Conservation (phyloP, 2,888 invertebrate species). For the Bibio marci region DNA sequence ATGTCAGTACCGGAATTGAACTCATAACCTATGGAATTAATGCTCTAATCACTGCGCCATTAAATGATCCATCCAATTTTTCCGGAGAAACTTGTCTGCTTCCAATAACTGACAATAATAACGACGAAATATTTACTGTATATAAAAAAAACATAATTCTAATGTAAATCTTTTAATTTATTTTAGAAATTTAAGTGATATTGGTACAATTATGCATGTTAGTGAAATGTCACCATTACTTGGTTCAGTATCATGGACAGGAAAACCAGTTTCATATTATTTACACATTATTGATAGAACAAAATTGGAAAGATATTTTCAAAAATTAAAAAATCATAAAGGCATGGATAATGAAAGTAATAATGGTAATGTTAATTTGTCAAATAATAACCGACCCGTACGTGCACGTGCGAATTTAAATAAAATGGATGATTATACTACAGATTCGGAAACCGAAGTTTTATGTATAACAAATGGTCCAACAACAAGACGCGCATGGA, state of each 20-base stretch:
- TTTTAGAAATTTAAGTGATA: conserved; percentile 79
- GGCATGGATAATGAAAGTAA: conserved; percentile 33
- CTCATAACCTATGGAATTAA: too few relatives aligned
- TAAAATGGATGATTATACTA: background rate
- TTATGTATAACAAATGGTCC: conserved; percentile 23
- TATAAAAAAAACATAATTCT: background rate
- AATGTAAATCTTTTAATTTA: conserved; percentile 1
- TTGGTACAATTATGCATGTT: conserved; percentile 98
- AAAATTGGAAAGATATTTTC: conserved; percentile 91
- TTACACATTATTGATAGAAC: conserved; percentile 95
- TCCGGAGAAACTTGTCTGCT: too few relatives aligned
- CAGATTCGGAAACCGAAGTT: background rate
- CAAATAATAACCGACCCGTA: conserved; percentile 19
- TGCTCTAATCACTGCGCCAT: too few relatives aligned
- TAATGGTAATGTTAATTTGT: conserved; percentile 37
- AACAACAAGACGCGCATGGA: conserved; percentile 59
- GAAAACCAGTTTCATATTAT: conserved; percentile 96
- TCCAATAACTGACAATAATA: background rate
- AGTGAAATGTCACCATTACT: conserved; percentile 87
- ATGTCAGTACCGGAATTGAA: too few relatives aligned
- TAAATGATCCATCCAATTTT: too few relatives aligned
- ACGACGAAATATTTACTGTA: background rate
- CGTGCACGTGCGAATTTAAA: background rate
- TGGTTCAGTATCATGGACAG: conserved; percentile 98
- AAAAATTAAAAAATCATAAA: conserved; percentile 81